A percentile compares a stretch with the other conserved stretches of the same genome.
Conservation (phyloP, 2,888 invertebrate species). For the Leucozona laternaria region DNA sequence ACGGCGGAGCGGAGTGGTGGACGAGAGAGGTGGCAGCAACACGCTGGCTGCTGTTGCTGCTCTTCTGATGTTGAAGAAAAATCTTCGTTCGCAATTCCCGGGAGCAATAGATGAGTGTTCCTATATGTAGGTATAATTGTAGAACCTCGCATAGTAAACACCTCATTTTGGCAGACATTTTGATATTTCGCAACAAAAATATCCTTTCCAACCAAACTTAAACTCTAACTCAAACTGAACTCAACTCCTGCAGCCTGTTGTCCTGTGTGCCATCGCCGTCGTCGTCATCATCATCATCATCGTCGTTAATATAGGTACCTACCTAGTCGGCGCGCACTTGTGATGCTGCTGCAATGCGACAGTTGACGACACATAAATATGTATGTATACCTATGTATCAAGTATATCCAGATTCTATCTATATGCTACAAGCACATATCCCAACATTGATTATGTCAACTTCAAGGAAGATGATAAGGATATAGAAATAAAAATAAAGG, state of each 20-base stretch:
- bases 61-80: slow-evolving; percentile 8
- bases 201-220: slow-evolving; percentile 39
- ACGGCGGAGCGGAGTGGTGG: not conserved
- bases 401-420: slow-evolving; percentile 30
- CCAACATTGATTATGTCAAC: slow-evolving; percentile 73
- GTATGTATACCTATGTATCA: slow-evolving; percentile 6
- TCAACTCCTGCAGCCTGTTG: slow-evolving; percentile 29
- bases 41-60: not conserved
- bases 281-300: not conserved
- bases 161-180: slow-evolving; percentile 77
- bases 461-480: slow-evolving; percentile 67
- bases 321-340: slow-evolving; percentile 58
- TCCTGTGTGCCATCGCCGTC: slow-evolving; percentile 6
- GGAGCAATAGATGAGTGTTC: slow-evolving; percentile 14
- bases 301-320: slow-evolving; percentile 13
- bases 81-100: not conserved
- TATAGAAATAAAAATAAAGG: slow-evolving; percentile 39
- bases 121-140: slow-evolving; percentile 34
- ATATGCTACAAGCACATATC: slow-evolving; percentile 27
- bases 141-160: slow-evolving; percentile 74
- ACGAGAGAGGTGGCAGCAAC: not conserved
- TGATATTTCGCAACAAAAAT: slow-evolving; percentile 75
- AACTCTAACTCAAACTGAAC: slow-evolving; percentile 17
- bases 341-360: slow-evolving; percentile 78
- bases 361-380: slow-evolving; percentile 69